phyloP scores from a whole-genome alignment of 64 coral and sea anemone genomes.

The Acropora tenuis region DNA sequence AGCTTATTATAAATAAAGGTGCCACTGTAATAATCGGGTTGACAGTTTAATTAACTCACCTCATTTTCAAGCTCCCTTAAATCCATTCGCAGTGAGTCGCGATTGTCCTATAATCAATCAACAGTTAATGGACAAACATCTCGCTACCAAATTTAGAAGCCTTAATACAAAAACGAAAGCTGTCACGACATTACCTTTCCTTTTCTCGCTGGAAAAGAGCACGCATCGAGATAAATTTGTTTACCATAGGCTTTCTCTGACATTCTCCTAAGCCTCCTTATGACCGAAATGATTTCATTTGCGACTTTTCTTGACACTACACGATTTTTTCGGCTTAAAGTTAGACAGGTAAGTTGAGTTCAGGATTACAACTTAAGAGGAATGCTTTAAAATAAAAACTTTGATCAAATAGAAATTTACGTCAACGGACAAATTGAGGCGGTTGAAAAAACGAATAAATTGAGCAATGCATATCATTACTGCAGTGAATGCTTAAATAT shows the following conservation, averaged over 20 bases:
- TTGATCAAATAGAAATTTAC: not conserved
- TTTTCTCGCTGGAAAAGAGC: not conserved
- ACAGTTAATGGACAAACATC: not conserved
- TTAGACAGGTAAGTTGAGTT: not conserved
- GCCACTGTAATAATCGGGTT: not conserved
- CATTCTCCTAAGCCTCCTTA: constrained; percentile 19
- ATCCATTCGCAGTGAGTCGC: constrained; percentile 77
- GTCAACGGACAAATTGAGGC: not conserved
- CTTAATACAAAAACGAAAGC: not conserved
- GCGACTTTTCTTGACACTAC: not conserved
- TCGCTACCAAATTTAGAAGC: not conserved
- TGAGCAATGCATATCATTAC: constrained; percentile 10
- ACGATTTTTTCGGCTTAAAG: not conserved
- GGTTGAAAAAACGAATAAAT: constrained; percentile 23
- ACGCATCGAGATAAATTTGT: not conserved
- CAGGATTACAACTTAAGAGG: not conserved
- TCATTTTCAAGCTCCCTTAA: constrained; percentile 82
- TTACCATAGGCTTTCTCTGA: constrained; percentile 25
- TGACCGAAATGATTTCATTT: not conserved
- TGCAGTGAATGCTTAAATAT: not conserved
- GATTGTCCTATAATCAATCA: constrained; percentile 47
- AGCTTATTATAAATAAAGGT: not conserved
- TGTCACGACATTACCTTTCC: constrained; percentile 10
- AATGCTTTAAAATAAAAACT: not conserved
- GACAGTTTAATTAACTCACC: constrained; percentile 20